Percentiles rank a stretch among this genome's conserved stretches.
Evolutionary conservation across 2,888 invertebrate genomes (phyloP).

Genomic region (Drosophila multiciliata): DNA sequence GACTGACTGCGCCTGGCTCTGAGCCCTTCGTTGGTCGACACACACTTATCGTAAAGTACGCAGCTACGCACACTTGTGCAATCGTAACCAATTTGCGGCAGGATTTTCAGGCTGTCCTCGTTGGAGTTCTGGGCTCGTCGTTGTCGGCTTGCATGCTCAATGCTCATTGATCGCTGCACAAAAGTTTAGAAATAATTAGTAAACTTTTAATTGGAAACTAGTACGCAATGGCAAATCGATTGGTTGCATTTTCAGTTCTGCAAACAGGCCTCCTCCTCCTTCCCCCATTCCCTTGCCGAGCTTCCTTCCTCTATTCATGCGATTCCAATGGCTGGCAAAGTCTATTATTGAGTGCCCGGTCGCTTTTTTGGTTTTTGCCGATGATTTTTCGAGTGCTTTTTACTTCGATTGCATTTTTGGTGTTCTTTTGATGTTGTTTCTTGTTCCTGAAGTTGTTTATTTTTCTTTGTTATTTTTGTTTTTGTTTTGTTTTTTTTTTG

Average conservation of each 20-base stretch:
- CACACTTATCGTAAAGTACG: conserved; percentile 36
- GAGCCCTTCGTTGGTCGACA: conserved; percentile 15
- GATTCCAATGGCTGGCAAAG: conserved; percentile 14
- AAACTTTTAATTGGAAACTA: conserved; percentile 80
- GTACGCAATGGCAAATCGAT: conserved; percentile 77
- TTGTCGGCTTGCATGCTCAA: conserved; percentile 67
- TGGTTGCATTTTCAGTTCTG: conserved; percentile 33
- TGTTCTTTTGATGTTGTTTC: conserved; percentile 68
- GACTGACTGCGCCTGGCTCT: conserved; percentile 30
- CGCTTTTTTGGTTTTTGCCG: conserved; percentile 71
- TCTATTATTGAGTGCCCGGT: conserved; percentile 64
- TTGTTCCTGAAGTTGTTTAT: conserved; percentile 38
- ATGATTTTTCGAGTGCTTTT: conserved; percentile 76
- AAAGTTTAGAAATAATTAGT: conserved; percentile 80
- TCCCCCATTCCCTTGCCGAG: background rate
- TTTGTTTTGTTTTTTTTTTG: conserved; percentile 3
- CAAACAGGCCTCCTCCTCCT: background rate
- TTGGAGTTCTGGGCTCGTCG: conserved; percentile 48
- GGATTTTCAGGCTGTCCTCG: conserved; percentile 47
- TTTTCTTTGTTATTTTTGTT: conserved; percentile 1
- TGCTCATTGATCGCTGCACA: conserved; percentile 76
- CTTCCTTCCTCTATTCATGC: conserved; percentile 15
- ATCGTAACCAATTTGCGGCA: conserved; percentile 56
- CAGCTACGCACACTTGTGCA: conserved; percentile 17
- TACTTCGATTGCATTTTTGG: conserved; percentile 66